Evolutionary conservation across 2,113 vertebrate species (phyloP).

Genomic region (Quiscalus mexicanus): DNA sequence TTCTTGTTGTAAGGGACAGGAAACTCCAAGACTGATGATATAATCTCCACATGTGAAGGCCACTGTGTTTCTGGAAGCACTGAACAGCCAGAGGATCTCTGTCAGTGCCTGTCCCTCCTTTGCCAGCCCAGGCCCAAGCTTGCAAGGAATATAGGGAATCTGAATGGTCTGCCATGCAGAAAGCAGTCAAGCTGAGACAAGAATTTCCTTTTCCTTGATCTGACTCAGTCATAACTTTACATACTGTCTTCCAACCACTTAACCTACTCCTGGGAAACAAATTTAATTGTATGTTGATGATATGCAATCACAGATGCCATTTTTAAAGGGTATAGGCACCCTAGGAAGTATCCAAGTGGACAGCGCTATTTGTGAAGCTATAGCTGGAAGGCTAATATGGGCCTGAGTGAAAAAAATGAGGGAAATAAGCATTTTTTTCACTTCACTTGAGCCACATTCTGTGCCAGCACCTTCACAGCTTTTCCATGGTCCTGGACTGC

Average conservation of each 20-base stretch:
- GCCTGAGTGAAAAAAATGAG: background rate
- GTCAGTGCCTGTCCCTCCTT: accelerated
- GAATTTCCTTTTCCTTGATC: background rate
- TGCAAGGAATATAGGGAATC: accelerated
- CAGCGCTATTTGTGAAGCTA: background rate
- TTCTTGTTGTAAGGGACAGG: background rate
- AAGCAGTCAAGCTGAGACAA: background rate
- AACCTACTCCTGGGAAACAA: background rate
- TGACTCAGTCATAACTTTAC: background rate
- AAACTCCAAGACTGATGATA: background rate
- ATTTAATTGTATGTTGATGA: background rate
- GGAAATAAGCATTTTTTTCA: background rate
- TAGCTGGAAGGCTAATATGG: background rate
- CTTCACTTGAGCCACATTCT: background rate
- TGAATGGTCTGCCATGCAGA: background rate
- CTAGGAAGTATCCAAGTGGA: background rate
- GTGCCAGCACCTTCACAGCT: background rate
- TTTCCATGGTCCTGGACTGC: background rate
- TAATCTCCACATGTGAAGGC: background rate
- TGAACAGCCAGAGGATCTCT: background rate
- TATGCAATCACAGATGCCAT: background rate
- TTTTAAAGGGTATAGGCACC: background rate
- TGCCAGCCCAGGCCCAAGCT: background rate
- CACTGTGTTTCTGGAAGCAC: background rate
- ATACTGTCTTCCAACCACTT: background rate